Evolutionary conservation across 2,113 vertebrate species (phyloP).

Genomic region (Synchiropus splendidus): DNA sequence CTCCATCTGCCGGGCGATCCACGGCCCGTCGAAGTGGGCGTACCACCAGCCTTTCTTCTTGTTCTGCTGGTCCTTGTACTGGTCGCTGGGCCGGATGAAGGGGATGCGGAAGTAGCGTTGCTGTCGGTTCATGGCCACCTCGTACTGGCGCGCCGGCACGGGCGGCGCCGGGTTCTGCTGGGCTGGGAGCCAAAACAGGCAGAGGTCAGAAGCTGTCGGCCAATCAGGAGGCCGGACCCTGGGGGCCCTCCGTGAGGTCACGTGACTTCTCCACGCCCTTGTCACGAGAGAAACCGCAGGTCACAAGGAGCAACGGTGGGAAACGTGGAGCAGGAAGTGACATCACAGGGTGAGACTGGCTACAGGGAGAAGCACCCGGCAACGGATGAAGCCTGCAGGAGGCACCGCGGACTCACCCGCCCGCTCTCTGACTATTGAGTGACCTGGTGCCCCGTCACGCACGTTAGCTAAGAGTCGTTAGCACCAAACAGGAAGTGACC

Average conservation of each 20-base stretch:
- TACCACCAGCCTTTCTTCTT: constrained; percentile 99
- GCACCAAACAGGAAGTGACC: too few species aligned
- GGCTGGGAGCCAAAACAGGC: constrained; percentile 52
- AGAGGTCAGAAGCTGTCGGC: too few species aligned
- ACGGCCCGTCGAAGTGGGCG: constrained; percentile 90
- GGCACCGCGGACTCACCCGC: too few species aligned
- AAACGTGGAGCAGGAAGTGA: neutral
- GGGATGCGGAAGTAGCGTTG: constrained; percentile 97
- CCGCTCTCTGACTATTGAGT: too few species aligned
- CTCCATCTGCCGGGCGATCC: constrained; percentile 98
- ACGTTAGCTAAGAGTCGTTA: too few species aligned
- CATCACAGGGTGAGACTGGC: too few species aligned
- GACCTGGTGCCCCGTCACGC: too few species aligned
- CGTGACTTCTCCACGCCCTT: neutral
- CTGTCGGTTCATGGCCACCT: constrained; percentile 78
- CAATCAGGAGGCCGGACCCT: neutral
- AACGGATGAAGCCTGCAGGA: too few species aligned
- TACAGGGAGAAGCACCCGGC: too few species aligned
- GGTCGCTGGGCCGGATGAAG: constrained; percentile 88
- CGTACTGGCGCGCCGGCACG: constrained; percentile 73
- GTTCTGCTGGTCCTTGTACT: constrained; percentile 86
- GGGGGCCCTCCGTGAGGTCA: neutral
- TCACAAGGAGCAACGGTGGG: neutral
- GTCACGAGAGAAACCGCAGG: neutral
- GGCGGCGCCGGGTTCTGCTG: constrained; percentile 76